Base-by-base conservation (phyloP, 2,113 vertebrate genomes). In the Colossoma macropomum region DNA sequence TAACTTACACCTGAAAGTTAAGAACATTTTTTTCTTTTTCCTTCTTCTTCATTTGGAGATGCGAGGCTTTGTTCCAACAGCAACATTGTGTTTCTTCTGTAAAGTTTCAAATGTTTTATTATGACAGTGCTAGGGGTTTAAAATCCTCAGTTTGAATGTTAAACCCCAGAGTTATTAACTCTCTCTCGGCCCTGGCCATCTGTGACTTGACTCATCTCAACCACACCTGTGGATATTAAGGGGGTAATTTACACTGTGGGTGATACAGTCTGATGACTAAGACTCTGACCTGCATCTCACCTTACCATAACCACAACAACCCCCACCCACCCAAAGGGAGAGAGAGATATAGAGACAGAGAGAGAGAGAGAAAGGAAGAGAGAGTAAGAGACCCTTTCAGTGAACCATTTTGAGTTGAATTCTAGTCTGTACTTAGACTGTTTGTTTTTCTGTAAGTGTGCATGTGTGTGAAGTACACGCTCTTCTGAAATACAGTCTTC, bases 241-340 rank as follows among this genome's bases (percentile, higher is more conserved):
- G 68, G 19, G 78, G 60, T 80, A 28, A 81, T 74, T 74, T 81
- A 75, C 75, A 72, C 56, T 11, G 50, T 21, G 28, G 28, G 30
- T 13, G 63, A 69, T 68, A 69, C 68, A 9, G 13, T 62, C 75
- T 79, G 52, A 68, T 86, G 77, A 87, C 68, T 86, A 84, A 82
- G 30, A 82, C 74, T 56, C 41, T 87, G 86, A 87, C 79, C 82
- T 73, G 63, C n/a, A 65, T 74, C 56, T 87, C 62, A 84, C 82
- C 82, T 82, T 56, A 70, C 7, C 63, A 3, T 77, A 70, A 48
- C 12, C 45, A 75, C 52, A 68, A 68, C 71, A 56, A 59, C 71
- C 76, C 50, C 66, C 78, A 68, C 68, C 50, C 48, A 80, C 34
- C n/a, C 63, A 59, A 54, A 54, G 56, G 32, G 68, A 50, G 32